A percentile compares a stretch with the other conserved stretches of the same genome.
These are phyloP conservation scores for Muscicapa striata DNA, from an alignment of 2,797 vertebrate genomes.

Conservation along the genomic window DNA sequence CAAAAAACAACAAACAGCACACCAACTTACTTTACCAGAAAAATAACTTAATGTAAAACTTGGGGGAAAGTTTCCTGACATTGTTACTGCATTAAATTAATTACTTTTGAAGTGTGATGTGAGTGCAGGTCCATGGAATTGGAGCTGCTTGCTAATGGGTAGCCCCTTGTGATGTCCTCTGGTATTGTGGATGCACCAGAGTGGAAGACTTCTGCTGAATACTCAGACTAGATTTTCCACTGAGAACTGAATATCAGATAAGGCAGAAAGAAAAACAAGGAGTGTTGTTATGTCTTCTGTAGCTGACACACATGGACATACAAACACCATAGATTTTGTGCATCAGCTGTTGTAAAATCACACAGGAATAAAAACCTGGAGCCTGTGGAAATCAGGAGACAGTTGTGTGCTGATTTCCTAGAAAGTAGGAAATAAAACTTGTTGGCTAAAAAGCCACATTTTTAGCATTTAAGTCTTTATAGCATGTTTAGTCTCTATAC, in stretches of 20 bases:
- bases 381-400: background rate
- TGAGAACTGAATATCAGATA: background rate
- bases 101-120: background rate
- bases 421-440: background rate
- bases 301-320: background rate
- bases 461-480: background rate
- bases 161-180: background rate
- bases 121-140: background rate
- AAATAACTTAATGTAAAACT: background rate
- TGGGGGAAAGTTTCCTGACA: background rate
- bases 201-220: background rate
- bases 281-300: background rate
- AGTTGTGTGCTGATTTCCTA: background rate
- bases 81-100: background rate
- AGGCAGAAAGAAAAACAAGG: background rate
- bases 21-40: background rate
- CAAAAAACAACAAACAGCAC: too few species aligned
- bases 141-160: rapidly evolving
- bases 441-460: background rate
- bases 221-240: background rate
- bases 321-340: background rate
- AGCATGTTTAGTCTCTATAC: background rate
- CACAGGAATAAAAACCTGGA: background rate
- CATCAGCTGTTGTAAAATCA: background rate
- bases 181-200: background rate